These are phyloP conservation scores for Pammene fasciana DNA, from an alignment of 2,888 invertebrate species.

Conservation along the genomic window DNA sequence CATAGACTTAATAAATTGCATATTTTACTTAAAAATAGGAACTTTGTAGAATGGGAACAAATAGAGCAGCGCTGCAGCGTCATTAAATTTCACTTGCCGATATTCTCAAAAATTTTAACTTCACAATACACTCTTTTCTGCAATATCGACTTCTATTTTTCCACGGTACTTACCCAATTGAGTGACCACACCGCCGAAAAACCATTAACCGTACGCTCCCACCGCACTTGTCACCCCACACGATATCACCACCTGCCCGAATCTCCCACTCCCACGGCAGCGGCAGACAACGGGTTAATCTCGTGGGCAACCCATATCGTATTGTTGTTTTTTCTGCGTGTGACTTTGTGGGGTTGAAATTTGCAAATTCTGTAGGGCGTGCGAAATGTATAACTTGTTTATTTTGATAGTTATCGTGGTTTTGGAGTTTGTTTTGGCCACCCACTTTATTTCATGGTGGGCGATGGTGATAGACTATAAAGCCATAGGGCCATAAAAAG, in stretches of 20 bases:
- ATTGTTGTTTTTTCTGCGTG: constrained; percentile 32
- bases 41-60: too few relatives aligned
- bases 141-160: not conserved
- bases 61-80: too few relatives aligned
- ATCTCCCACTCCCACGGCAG: constrained; percentile 59
- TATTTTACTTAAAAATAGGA: too few relatives aligned
- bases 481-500: not conserved
- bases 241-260: constrained; percentile 64
- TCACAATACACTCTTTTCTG: too few relatives aligned
- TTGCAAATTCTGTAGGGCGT: constrained; percentile 16
- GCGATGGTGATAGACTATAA: not conserved
- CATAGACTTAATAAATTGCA: too few relatives aligned
- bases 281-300: constrained; percentile 70
- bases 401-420: constrained; percentile 18
- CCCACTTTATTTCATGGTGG: not conserved
- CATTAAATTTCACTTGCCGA: too few relatives aligned
- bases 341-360: constrained; percentile 19
- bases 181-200: not conserved
- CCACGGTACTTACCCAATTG: not conserved
- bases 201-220: not conserved
- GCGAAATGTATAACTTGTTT: constrained; percentile 17
- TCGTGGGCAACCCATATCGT: constrained; percentile 28
- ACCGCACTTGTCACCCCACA: constrained; percentile 33
- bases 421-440: not conserved
- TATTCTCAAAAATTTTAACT: too few relatives aligned